Conservation (phyloP, 2,888 invertebrate genomes). For the Drosophila pseudotakahashii region DNA sequence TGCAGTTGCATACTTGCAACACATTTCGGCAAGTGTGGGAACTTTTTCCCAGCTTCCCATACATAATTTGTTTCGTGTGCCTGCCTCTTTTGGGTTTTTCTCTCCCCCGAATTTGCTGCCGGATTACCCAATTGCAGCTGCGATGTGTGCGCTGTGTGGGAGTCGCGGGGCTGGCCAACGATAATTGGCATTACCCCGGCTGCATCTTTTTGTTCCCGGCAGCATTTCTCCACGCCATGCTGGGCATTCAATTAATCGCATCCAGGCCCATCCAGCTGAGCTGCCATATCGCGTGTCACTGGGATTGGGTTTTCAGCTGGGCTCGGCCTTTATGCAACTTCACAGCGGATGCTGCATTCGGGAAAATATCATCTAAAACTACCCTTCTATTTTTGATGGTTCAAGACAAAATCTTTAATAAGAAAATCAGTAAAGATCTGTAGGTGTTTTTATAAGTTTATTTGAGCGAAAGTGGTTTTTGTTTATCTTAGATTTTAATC, state of each 20-base stretch:
- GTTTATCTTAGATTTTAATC: not conserved
- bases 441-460: no score
- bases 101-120: constrained; percentile 24
- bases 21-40: constrained; percentile 72
- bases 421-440: no score
- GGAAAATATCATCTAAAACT: not conserved
- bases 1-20: constrained; percentile 60
- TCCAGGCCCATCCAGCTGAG: constrained; percentile 34
- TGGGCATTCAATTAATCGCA: constrained; percentile 64
- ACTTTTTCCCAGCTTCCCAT: constrained; percentile 46
- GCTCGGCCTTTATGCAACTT: constrained; percentile 66
- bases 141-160: constrained; percentile 34
- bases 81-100: constrained; percentile 28
- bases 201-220: not conserved
- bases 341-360: constrained; percentile 22
- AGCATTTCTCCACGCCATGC: constrained; percentile 55
- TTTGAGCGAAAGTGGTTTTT: not conserved
- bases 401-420: no score
- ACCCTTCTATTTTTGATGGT: no score
- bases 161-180: constrained; percentile 39
- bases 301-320: constrained; percentile 16
- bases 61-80: constrained; percentile 30
- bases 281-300: constrained; percentile 64
- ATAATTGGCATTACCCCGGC: constrained; percentile 39
- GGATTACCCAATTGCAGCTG: constrained; percentile 43